phyloP scores from a whole-genome alignment of 2,888 invertebrate species.

The Syrista parreyssii region DNA sequence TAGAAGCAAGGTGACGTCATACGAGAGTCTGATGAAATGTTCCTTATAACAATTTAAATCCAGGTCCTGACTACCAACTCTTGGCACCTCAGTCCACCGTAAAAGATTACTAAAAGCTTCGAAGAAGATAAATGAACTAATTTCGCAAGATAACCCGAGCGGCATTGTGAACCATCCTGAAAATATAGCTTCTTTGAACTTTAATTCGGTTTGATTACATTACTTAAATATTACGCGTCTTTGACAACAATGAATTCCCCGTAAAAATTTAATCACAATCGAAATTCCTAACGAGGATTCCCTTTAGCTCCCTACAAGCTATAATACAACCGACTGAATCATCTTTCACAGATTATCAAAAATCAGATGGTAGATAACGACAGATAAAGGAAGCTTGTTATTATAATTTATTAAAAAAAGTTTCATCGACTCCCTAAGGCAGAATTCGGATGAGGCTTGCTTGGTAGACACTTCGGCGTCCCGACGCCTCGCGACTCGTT shows the following conservation, averaged over 20 bases:
- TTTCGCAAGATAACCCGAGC: neutral
- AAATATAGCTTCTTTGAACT: neutral
- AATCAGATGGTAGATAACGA: neutral
- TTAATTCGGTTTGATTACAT: neutral
- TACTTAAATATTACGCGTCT: neutral
- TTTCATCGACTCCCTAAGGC: slow-evolving; percentile 2
- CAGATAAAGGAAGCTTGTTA: neutral
- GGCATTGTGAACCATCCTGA: neutral
- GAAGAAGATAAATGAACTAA: neutral
- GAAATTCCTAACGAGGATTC: neutral
- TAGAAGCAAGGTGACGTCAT: neutral
- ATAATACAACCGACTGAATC: neutral
- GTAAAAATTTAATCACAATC: neutral
- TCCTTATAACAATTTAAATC: neutral
- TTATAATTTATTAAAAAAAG: neutral
- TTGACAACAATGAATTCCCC: neutral
- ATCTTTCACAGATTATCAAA: neutral
- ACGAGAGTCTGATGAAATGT: neutral
- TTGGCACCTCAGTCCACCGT: neutral
- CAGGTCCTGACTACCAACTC: neutral
- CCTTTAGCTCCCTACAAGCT: neutral
- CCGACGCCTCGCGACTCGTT: slow-evolving; percentile 15
- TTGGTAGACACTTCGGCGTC: slow-evolving; percentile 39
- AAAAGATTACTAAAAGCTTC: neutral
- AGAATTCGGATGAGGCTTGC: slow-evolving; percentile 36